phyloP scores from a whole-genome alignment of 2,888 invertebrate species.

The Bibio marci region DNA sequence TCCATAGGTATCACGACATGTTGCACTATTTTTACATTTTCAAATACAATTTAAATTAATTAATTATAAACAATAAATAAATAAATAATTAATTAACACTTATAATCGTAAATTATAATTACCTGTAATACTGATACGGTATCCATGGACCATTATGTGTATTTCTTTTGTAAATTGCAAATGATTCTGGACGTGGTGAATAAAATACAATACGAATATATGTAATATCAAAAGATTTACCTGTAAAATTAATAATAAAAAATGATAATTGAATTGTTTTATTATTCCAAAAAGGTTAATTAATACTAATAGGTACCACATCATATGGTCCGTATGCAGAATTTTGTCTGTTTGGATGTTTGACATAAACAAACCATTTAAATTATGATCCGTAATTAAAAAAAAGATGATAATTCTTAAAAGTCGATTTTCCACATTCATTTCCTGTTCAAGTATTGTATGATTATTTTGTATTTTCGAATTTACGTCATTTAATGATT shows the following conservation, averaged over 20 bases:
- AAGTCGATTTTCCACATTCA: no score
- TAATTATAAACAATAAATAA: background rate
- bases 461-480: no score
- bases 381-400: no score
- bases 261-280: background rate
- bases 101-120: conserved; percentile 11
- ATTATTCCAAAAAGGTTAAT: no score
- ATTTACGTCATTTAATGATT: no score
- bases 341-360: no score
- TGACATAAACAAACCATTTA: no score
- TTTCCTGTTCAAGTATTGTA: no score
- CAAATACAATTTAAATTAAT: conserved; percentile 3
- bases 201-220: conserved; percentile 89
- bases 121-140: conserved; percentile 82
- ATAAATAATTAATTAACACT: no score
- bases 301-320: no score
- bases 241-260: conserved; percentile 31
- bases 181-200: conserved; percentile 93
- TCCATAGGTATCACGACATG: conserved; percentile 82
- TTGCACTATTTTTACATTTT: conserved; percentile 50
- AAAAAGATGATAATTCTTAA: no score
- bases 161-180: conserved; percentile 81
- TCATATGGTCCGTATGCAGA: no score
- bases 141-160: conserved; percentile 66
- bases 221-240: conserved; percentile 92